A percentile compares a stretch with the other conserved stretches of the same genome.
Conservation (phyloP, 2,888 invertebrate genomes). For the Mylabris sibirica region DNA sequence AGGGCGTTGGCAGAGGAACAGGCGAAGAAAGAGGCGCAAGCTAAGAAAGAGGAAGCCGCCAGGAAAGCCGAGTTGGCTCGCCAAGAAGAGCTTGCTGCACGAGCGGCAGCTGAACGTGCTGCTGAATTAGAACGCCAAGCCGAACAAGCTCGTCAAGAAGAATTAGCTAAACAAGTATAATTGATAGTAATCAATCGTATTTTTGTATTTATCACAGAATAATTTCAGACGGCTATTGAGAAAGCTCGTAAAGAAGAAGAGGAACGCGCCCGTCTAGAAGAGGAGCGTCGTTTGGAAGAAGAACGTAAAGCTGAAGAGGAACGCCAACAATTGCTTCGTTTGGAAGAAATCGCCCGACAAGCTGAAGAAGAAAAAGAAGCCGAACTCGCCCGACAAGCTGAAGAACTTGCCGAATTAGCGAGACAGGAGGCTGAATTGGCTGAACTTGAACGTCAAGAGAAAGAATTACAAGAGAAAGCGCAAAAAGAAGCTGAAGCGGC, state of each 20-base stretch:
- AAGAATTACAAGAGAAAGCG: constrained; percentile 56
- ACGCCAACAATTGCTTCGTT: constrained; percentile 62
- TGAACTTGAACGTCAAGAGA: constrained; percentile 66
- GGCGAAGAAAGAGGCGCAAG: constrained; percentile 64
- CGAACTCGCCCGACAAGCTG: constrained; percentile 71
- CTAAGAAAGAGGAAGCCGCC: constrained; percentile 61
- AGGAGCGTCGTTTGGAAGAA: constrained; percentile 61
- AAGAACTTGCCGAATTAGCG: constrained; percentile 60
- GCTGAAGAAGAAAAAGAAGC: constrained; percentile 72
- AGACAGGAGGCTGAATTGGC: constrained; percentile 73
- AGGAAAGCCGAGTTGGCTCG: constrained; percentile 64
- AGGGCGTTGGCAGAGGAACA: constrained; percentile 68
- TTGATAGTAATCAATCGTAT: background rate
- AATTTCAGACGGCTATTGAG: constrained; percentile 36
- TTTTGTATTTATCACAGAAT: background rate
- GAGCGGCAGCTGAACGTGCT: constrained; percentile 62
- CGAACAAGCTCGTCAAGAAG: constrained; percentile 55
- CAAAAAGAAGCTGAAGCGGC: constrained; percentile 68
- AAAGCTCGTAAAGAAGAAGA: constrained; percentile 64
- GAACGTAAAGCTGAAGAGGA: constrained; percentile 59
- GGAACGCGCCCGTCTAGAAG: constrained; percentile 64
- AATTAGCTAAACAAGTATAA: constrained; percentile 56
- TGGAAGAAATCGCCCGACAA: constrained; percentile 69
- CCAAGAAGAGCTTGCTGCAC: constrained; percentile 61
- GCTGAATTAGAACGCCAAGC: constrained; percentile 59